These are phyloP conservation scores for Phymorhynchus buccinoides DNA, from an alignment of 1,140 invertebrate genomes.

Conservation along the genomic window DNA sequence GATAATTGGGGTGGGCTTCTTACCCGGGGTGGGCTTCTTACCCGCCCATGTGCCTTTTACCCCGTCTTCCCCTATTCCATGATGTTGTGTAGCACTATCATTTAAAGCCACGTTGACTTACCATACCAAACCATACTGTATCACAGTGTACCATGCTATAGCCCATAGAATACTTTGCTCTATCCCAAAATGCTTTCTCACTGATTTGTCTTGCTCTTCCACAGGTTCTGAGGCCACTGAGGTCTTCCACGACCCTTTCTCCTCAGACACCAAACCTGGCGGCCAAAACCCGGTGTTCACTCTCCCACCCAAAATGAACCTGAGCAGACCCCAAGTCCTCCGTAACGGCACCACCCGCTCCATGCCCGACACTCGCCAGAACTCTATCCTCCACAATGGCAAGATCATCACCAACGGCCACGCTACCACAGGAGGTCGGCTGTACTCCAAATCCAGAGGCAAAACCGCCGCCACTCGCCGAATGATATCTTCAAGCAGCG, in stretches of 20 bases:
- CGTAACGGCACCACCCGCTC: constrained; percentile 32
- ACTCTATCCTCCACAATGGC: neutral
- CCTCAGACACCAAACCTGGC: neutral
- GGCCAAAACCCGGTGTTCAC: neutral
- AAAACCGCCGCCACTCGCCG: neutral
- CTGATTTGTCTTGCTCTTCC: neutral
- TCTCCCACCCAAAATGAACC: neutral
- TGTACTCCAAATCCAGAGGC: constrained; percentile 7
- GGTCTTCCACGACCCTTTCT: neutral
- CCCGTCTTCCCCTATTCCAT: too few relatives aligned
- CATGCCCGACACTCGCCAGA: constrained; percentile 22
- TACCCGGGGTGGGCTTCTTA: too few relatives aligned
- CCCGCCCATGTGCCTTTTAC: too few relatives aligned
- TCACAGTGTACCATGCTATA: neutral
- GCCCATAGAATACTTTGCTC: neutral
- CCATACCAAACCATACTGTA: neutral
- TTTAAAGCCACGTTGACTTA: neutral
- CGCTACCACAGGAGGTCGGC: constrained; percentile 21
- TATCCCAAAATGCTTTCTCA: neutral
- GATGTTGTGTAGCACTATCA: too few relatives aligned
- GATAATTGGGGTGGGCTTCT: too few relatives aligned
- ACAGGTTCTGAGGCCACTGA: neutral
- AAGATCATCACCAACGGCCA: constrained; percentile 37
- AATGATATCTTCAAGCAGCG: neutral
- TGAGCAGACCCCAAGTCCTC: neutral